A percentile compares a stretch with the other conserved stretches of the same genome.
Conservation (phyloP, 2,797 vertebrate species). For the Sebastes hubbsi region DNA sequence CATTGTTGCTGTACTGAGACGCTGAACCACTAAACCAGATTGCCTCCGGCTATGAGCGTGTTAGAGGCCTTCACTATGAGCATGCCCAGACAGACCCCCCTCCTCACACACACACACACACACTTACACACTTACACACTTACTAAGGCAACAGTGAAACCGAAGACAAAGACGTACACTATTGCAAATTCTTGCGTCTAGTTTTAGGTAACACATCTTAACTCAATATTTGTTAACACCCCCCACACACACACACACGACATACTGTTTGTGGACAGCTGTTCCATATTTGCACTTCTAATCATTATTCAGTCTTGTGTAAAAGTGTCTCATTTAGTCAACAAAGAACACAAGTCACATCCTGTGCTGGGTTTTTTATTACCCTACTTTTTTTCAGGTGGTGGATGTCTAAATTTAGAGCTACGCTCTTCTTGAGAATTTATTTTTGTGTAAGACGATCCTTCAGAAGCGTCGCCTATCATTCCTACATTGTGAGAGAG, state of each 20-base stretch:
- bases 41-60: constrained; percentile 36
- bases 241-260: constrained; percentile 1
- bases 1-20: constrained; percentile 30
- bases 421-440: neutral
- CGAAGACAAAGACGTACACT: constrained; percentile 9
- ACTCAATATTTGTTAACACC: constrained; percentile 22
- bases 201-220: constrained; percentile 21
- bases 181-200: neutral
- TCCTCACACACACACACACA: neutral
- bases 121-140: constrained; percentile 2
- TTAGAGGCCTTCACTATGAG: constrained; percentile 29
- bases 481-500: neutral
- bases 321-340: neutral
- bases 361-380: neutral
- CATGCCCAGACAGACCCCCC: constrained; percentile 44
- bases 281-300: constrained; percentile 6
- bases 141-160: constrained; percentile 39
- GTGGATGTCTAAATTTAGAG: constrained; percentile 5
- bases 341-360: neutral
- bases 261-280: constrained; percentile 10
- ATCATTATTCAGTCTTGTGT: neutral
- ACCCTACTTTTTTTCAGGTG: neutral
- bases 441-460: neutral
- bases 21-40: constrained; percentile 42
- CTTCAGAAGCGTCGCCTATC: neutral